These are phyloP conservation scores for Ascidia mentula DNA, from an alignment of 23 tunicate genomes.

Conservation along the genomic window DNA sequence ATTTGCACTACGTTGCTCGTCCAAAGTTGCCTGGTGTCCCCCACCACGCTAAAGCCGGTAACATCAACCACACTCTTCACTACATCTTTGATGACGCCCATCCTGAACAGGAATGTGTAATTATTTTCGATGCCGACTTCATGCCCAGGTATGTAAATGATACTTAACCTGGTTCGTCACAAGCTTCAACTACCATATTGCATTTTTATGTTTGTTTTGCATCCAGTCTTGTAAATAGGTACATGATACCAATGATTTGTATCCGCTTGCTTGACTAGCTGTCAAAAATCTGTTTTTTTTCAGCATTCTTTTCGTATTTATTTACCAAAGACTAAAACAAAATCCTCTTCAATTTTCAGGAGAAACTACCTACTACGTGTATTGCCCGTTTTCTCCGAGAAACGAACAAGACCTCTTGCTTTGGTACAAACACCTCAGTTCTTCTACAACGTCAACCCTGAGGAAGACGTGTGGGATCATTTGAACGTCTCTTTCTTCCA, in stretches of 20 bases:
- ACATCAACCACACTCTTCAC: conserved; percentile 96
- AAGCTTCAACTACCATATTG: not conserved
- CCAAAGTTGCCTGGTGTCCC: conserved; percentile 95
- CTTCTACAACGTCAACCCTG: conserved; percentile 98
- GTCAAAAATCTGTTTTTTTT: too few species aligned
- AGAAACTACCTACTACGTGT: conserved; percentile 92
- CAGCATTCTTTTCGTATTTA: too few species aligned
- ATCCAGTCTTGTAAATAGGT: not conserved
- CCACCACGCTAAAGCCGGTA: conserved; percentile 98
- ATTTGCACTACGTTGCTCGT: conserved; percentile 89
- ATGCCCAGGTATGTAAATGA: conserved; percentile 99
- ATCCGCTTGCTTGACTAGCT: too few species aligned
- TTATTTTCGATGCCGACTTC: conserved; percentile 95
- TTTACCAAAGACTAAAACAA: too few species aligned
- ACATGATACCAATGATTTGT: too few species aligned
- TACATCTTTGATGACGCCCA: conserved; percentile 87
- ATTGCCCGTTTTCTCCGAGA: conserved; percentile 93
- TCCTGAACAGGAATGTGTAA: conserved; percentile 88
- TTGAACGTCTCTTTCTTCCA: conserved; percentile 97
- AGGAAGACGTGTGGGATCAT: conserved; percentile 98
- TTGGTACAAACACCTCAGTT: conserved; percentile 98
- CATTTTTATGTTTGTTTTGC: not conserved
- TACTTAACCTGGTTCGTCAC: not conserved
- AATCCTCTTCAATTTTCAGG: conserved; percentile 36
- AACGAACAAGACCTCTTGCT: conserved; percentile 88